These are phyloP conservation scores for Corythucha ciliata DNA, from an alignment of 2,888 invertebrate species.

Conservation along the genomic window DNA sequence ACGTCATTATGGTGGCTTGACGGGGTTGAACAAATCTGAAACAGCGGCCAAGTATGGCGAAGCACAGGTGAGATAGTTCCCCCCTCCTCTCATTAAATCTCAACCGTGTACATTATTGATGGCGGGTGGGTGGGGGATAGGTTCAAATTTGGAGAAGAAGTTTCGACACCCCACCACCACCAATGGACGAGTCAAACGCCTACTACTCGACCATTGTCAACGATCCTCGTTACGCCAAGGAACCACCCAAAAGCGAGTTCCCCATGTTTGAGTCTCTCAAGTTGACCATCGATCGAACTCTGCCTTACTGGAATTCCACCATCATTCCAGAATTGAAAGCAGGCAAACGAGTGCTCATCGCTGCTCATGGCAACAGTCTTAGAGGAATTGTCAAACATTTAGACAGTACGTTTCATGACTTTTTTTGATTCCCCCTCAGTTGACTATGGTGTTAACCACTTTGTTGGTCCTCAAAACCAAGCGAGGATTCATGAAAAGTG, in stretches of 20 bases:
- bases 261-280: conserved; percentile 76
- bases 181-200: conserved; percentile 64
- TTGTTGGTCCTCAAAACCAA: no score
- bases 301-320: conserved; percentile 78
- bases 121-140: conserved; percentile 40
- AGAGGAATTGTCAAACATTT: conserved; percentile 78
- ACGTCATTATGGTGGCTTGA: conserved; percentile 78
- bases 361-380: conserved; percentile 78
- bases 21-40: conserved; percentile 75
- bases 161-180: conserved; percentile 70
- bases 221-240: conserved; percentile 65
- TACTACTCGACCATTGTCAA: conserved; percentile 66
- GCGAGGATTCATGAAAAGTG: no score
- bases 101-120: background rate
- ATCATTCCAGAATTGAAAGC: conserved; percentile 74
- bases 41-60: conserved; percentile 79
- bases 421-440: background rate
- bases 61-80: conserved; percentile 50
- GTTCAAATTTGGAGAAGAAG: conserved; percentile 80
- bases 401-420: conserved; percentile 57
- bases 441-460: background rate
- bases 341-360: conserved; percentile 69
- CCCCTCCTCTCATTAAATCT: background rate
- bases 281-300: conserved; percentile 66
- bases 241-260: conserved; percentile 59